Percentiles rank a stretch among this genome's conserved stretches.
These are phyloP conservation scores for Papilio protenor DNA, from an alignment of 2,888 invertebrate species.

Conservation along the genomic window DNA sequence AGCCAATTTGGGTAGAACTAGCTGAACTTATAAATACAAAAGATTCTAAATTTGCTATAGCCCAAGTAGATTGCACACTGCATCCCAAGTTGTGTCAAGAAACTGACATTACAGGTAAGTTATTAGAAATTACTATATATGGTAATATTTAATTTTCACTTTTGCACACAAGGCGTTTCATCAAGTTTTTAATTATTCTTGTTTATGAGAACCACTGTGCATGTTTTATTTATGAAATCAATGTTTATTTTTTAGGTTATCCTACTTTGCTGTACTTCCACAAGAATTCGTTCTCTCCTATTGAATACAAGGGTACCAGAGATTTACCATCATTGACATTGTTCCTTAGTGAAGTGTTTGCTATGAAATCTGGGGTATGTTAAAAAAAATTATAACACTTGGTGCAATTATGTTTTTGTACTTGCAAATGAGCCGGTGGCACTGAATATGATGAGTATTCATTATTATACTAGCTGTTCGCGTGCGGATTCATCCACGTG, in stretches of 20 bases:
- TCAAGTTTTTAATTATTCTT: not conserved
- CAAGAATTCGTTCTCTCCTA: slow-evolving; percentile 86
- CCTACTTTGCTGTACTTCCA: slow-evolving; percentile 91
- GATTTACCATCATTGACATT: slow-evolving; percentile 90
- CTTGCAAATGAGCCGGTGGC: no score
- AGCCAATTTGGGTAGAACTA: slow-evolving; percentile 90
- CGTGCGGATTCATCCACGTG: no score
- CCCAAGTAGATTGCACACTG: slow-evolving; percentile 91
- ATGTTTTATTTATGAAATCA: not conserved
- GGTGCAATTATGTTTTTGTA: no score
- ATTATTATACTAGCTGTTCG: no score
- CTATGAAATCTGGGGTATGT: slow-evolving; percentile 75
- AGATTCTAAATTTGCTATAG: slow-evolving; percentile 87
- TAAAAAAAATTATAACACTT: not conserved
- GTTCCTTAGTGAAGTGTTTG: slow-evolving; percentile 88
- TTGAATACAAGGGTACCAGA: slow-evolving; percentile 91
- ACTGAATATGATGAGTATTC: no score
- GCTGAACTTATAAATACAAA: slow-evolving; percentile 87
- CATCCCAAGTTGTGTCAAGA: slow-evolving; percentile 88
- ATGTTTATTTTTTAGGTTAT: slow-evolving; percentile 77
- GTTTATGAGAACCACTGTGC: slow-evolving; percentile 5
- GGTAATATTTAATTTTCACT: not conserved
- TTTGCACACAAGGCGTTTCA: not conserved
- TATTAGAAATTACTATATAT: not conserved
- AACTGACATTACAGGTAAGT: slow-evolving; percentile 88